A percentile compares a stretch with the other conserved stretches of the same genome.
Conservation (phyloP, 2,888 invertebrate genomes). For the Carpatolechia fugitivella region DNA sequence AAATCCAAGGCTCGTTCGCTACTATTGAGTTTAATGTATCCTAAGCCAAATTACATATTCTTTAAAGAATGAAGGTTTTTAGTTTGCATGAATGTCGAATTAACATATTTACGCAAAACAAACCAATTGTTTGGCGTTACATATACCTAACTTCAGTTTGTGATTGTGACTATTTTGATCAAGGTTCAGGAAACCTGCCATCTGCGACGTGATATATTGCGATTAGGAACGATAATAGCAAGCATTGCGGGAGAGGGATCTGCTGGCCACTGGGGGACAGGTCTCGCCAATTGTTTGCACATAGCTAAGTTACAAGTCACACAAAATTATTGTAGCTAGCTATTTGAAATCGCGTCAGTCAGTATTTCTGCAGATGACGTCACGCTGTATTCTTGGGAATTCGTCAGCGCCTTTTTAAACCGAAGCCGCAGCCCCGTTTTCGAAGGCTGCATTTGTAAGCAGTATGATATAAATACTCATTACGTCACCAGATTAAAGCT, state of each 20-base stretch:
- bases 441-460: conserved; percentile 33
- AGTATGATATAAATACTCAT: conserved; percentile 28
- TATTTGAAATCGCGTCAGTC: not conserved
- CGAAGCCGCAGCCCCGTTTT: conserved; percentile 26
- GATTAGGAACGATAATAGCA: conserved; percentile 5
- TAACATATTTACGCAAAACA: not conserved
- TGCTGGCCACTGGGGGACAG: not conserved
- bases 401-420: conserved; percentile 33
- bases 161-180: not conserved
- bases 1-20: not conserved
- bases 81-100: not conserved
- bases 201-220: conserved; percentile 11
- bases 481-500: conserved; percentile 32
- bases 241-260: conserved; percentile 8
- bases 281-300: not conserved
- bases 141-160: not conserved
- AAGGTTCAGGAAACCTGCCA: conserved; percentile 6
- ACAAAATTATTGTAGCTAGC: not conserved
- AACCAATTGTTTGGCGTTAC: not conserved
- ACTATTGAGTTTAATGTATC: too few species aligned
- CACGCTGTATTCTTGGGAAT: conserved; percentile 30
- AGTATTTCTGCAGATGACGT: conserved; percentile 12
- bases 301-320: conserved; percentile 2
- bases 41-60: not conserved
- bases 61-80: not conserved